Base-by-base conservation (phyloP, 2,113 vertebrate genomes). In the Mellivora capensis region DNA sequence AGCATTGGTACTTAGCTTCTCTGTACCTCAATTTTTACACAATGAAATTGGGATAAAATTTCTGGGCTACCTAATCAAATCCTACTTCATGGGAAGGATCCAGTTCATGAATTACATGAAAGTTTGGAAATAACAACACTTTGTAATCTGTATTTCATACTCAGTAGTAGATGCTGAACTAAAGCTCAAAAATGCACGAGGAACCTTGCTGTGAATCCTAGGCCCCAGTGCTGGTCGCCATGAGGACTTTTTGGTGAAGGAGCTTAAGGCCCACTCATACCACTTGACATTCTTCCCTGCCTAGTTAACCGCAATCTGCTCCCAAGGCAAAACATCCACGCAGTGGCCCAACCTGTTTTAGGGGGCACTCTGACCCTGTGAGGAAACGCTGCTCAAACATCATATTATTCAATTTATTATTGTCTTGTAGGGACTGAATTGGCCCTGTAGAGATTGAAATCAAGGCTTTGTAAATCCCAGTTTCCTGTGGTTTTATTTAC, bases 401-500 rank as follows among this genome's bases (percentile, higher is more conserved):
- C 18, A 27, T 23, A n/a, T 93, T 92, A 39, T 86, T 95, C 29
- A 86, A 37, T 77, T 80, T 82, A 61, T 61, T 93, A 64, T 62
- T 97, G 57, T 76, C 39, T 90, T 79, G 4, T 47, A 96, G 76
- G 20, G 18, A 91, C 17, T 92, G 52, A 64, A 15, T 82, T 96
- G 90, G 93, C 94, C 44, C 64, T 31, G 6, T 39, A 82, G 44
- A 91, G 6, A 74, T 39, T 96, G 90, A 90, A 97, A 82, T 96
- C 39, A 94, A 94, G 49, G 59, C 79, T 87, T 96, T 64, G 61
- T 57, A 71, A 93, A 87, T 54, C n/a, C 54, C 61, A 91, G 25
- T 44, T 95, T 97, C 27, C 52, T 95, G 67, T 67, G 59, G 9
- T 67, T 97, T 97, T 89, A 72, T 86, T 61, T 59, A 87, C 20